Evolutionary conservation across 2,797 vertebrate genomes (phyloP).

Genomic region (Periophthalmus magnuspinnatus): DNA sequence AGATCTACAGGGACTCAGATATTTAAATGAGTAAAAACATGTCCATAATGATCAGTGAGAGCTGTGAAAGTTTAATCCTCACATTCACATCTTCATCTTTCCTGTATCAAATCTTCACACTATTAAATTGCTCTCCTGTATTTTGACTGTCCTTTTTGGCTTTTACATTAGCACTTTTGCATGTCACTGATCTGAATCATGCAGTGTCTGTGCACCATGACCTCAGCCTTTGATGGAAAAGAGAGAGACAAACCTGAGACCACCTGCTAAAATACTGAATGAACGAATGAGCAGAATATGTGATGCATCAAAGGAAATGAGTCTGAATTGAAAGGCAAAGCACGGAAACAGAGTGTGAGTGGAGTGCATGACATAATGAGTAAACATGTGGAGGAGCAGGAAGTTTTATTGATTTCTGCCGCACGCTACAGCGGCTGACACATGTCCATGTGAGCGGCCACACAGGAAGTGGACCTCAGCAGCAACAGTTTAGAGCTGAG

Average conservation of each 20-base stretch:
- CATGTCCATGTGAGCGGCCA: conserved; percentile 43
- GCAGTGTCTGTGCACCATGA: neutral
- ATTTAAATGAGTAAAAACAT: neutral
- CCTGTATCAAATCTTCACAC: neutral
- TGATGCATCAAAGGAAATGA: conserved; percentile 3
- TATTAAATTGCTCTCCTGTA: neutral
- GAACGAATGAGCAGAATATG: conserved; percentile 16
- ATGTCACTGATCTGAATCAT: neutral
- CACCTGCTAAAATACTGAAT: conserved; percentile 17
- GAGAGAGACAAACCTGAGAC: conserved; percentile 18
- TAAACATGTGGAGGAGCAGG: conserved; percentile 12
- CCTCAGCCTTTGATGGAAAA: conserved; percentile 14
- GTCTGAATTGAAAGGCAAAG: conserved; percentile 3
- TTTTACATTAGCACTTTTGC: neutral
- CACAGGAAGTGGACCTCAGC: conserved; percentile 50
- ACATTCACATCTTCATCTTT: neutral
- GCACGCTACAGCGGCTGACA: conserved; percentile 28
- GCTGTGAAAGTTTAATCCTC: no score
- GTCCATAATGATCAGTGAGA: neutral
- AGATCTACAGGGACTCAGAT: neutral
- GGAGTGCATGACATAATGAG: neutral
- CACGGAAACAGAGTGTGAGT: neutral
- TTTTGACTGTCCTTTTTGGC: neutral
- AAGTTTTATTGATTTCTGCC: conserved; percentile 34
- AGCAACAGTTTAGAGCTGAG: conserved; percentile 54